Percentiles rank a stretch among this genome's conserved stretches.
phyloP scores from a whole-genome alignment of 1,140 invertebrate genomes.

The Physella acuta region DNA sequence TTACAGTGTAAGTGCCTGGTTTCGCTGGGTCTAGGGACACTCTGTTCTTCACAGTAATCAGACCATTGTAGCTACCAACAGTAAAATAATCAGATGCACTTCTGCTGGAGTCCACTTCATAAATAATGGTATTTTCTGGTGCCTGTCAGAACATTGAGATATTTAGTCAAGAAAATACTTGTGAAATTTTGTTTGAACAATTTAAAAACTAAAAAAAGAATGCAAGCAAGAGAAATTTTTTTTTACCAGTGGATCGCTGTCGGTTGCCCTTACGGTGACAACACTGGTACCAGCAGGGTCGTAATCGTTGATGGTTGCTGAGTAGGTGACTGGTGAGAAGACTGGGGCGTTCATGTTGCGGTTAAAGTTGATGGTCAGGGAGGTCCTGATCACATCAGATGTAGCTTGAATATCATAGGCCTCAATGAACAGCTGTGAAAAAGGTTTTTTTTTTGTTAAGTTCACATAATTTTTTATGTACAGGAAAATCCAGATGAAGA shows the following conservation, averaged over 20 bases:
- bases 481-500: background rate
- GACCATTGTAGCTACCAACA: constrained; percentile 36
- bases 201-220: too few species aligned
- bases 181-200: too few species aligned
- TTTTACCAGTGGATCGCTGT: constrained; percentile 46
- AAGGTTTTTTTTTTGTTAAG: too few species aligned
- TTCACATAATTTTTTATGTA: too few species aligned
- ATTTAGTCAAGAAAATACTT: too few species aligned
- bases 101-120: constrained; percentile 25
- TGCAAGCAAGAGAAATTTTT: too few species aligned
- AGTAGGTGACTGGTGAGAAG: constrained; percentile 65
- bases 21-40: constrained; percentile 32
- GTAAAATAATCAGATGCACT: constrained; percentile 35
- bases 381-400: constrained; percentile 30
- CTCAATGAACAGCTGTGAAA: constrained; percentile 46
- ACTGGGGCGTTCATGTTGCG: constrained; percentile 82
- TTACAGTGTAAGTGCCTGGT: constrained; percentile 35
- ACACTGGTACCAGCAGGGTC: constrained; percentile 41
- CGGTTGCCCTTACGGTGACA: constrained; percentile 41
- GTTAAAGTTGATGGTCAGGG: constrained; percentile 38
- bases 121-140: constrained; percentile 41
- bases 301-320: constrained; percentile 38
- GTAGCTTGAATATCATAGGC: constrained; percentile 43
- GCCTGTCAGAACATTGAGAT: constrained; percentile 23
- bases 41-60: constrained; percentile 28